Evolutionary conservation across 2,888 invertebrate genomes (phyloP).

Genomic region (Stenolophus ochropezus): DNA sequence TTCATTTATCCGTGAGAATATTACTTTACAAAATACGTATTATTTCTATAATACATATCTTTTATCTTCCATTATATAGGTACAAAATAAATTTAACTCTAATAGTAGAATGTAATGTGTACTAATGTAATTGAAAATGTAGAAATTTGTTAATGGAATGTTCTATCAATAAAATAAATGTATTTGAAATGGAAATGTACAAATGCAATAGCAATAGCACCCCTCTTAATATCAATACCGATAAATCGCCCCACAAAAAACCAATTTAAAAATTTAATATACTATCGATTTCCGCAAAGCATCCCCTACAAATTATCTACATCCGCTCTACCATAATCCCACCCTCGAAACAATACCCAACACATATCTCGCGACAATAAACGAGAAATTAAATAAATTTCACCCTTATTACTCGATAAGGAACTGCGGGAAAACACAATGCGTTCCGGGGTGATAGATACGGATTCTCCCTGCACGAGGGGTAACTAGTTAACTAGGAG

Average conservation of each 20-base stretch:
- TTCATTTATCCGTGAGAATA: neutral
- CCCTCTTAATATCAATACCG: conserved; percentile 9
- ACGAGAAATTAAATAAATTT: conserved; percentile 53
- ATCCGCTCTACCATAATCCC: conserved; percentile 11
- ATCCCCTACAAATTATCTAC: conserved; percentile 38
- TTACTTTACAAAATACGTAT: too few species aligned
- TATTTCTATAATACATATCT: too few species aligned
- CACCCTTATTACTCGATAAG: conserved; percentile 47
- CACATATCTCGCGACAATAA: conserved; percentile 43
- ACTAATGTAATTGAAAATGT: too few species aligned
- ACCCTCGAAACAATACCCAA: conserved; percentile 41
- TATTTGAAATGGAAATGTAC: neutral
- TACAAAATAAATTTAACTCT: too few species aligned
- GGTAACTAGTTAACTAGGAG: neutral
- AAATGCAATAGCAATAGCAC: neutral
- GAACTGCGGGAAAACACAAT: conserved; percentile 30
- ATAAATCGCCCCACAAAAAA: conserved; percentile 36
- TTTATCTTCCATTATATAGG: too few species aligned
- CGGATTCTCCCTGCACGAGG: neutral
- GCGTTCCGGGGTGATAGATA: conserved; percentile 7
- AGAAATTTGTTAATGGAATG: too few species aligned
- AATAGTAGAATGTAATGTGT: too few species aligned
- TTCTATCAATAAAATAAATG: neutral
- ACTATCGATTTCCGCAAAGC: conserved; percentile 27
- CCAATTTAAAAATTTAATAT: conserved; percentile 50